Evolutionary conservation across 2,797 vertebrate genomes (phyloP), one percentile per base, ranked within the genome.

Genomic region (Thripadectes ignobilis): DNA sequence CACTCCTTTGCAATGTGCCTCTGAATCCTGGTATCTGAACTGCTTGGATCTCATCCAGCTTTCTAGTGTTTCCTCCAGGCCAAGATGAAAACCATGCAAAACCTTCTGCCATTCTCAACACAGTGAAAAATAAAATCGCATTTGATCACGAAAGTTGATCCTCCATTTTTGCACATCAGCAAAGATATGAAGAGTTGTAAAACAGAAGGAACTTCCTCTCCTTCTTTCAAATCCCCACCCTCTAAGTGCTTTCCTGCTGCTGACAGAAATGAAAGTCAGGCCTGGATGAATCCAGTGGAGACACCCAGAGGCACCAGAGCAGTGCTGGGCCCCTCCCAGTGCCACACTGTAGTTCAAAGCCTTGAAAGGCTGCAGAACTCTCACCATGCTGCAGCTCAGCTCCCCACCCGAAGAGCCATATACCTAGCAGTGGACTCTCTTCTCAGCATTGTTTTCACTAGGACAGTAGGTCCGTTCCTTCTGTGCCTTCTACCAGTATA

Each of bases 241-340:
- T 63, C 7, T 72, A 65, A 86, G 58, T 61, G 36, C 55, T 92
- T 89, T 92, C 52, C 75, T 77, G 27, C 63, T 85, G 75, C 71
- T 95, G 77, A 81, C 69, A 95, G 83, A 82, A 95, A 92, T 54
- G 63, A 88, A 92, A 92, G 61, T 82, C 88, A 79, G 85, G 89
- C 77, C 52, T 79, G 52, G 38, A 79, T 92, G 55, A 86, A 82
- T 34, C 39, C 63, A 87, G 30, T 0, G 0, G 27, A 91, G 87
- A 88, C 36, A 82, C 69, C 83, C 83, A 92, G 89, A 95, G 93
- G 89, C 88, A 79, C 21, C 5, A 12, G 41, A 76, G 63, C 72
- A 76, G 38, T 8, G 18, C 51, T 29, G 52, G 51, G 71, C 77
- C 67, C 55, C 92, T 89, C 73, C 91, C 85, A 76, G 1, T 54